Evolutionary conservation across 2,113 vertebrate genomes (phyloP), one percentile per base, ranked within the genome.

Genomic region (Passer montanus): DNA sequence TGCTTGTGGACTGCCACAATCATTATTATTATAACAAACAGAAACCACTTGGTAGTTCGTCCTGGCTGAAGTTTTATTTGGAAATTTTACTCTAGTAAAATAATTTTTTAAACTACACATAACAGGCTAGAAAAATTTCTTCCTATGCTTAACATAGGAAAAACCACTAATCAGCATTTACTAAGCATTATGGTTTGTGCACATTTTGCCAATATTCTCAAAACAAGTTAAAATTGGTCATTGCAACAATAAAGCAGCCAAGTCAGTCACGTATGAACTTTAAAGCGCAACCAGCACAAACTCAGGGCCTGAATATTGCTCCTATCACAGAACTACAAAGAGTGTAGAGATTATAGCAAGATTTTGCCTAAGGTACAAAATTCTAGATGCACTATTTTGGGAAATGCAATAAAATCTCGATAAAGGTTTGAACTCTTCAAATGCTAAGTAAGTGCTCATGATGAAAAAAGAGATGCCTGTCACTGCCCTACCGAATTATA

Each of bases 71-170:
- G n/a, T 46, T 67, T 66, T 90, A 94, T 75, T 94, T 93, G 8
- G 66, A 94, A 96, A 77, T 96, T 89, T 94, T 97, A 94, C 83
- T 91, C 8, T 14, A 95, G 56, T 95, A 97, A 98, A 97, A 94
- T 89, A 73, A 96, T 95, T 94, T 96, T 85, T 73, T 96, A 97
- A 97, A 94, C 74, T 69, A 97, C 76, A 95, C 44, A 91, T 86
- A 92, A 97, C 84, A 92, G 69, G 66, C 62, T 92, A 81, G 27
- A 93, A 88, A 95, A 90, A 73, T 30, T 49, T 80, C 53, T 89
- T 73, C 44, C 64, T 43, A 31, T 46, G 27, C 23, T 43, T 87
- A 74, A 80, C 27, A 86, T 10, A 15, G 49, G 31, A 80, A 90
- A 84, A 27, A 2, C 59, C 39, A 90, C 53, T 39, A 39, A 84